Base-by-base conservation (phyloP, 1,140 invertebrate genomes). In the Drosophila pseudoananassae region DNA sequence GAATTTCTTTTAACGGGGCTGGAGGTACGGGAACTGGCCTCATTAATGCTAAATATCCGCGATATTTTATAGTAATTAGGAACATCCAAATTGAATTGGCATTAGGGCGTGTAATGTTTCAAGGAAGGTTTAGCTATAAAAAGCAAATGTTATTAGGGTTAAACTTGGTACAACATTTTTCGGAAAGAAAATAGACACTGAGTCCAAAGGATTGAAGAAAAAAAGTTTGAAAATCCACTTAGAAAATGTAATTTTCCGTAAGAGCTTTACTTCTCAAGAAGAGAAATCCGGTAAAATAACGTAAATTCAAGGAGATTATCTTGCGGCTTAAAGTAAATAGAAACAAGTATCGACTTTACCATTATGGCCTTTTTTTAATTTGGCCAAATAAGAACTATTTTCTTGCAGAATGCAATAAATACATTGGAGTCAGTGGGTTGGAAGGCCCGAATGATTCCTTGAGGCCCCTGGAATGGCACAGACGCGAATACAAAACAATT, bases 11-110 rank as follows among this genome's bases (percentile, higher is more conserved):
- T 15, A 23, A 4, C 20, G 9, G 31, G 14, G 51, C 3, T 10
- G 25, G 36, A 8, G 29, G 25, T 9, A 12, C 12, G 31, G 31
- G 33, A 66, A 50, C 60, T 72, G 57, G 56, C 43, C 64, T 59
- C 81, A 81, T 80, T 84, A 73, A 68, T 71, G 66, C 76, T 69
- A 77, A 85, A 80, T 80, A 77, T 70, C 68, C 38, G 57, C 57
- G 55, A 85, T 85, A 81, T 77, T 81, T 85, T 85, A 81, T 66
- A 61, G 74, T 77, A 85, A 85, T 85, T 87, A 81, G 73, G 46
- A 51, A 38, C 54, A 81, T 53, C 81, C 49, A 85, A 85, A 78
- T 85, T 75, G 40, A 75, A 76, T 77, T 61, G 72, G 72, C 63
- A 69, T 59, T 47, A 73, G 51, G 51, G 57, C 45, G 59, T 72